These are phyloP conservation scores for Leucozona laternaria DNA, from an alignment of 2,888 invertebrate species.

Conservation along the genomic window DNA sequence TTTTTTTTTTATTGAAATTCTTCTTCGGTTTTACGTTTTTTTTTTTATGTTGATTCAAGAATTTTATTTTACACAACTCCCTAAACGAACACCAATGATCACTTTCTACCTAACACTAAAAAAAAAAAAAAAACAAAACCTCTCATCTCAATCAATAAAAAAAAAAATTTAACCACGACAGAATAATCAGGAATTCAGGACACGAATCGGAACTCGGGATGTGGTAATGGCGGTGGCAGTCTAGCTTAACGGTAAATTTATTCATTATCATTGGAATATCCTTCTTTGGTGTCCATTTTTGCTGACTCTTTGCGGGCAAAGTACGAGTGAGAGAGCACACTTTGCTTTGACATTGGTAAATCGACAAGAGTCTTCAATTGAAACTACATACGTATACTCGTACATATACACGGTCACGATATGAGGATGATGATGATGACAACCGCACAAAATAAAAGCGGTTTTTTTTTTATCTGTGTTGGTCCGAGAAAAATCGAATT, in stretches of 20 bases:
- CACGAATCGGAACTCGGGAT: slow-evolving; percentile 40
- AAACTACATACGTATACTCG: too few species aligned
- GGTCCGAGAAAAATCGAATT: slow-evolving; percentile 35
- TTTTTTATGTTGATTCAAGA: neutral
- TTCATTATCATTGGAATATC: slow-evolving; percentile 26
- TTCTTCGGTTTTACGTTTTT: neutral
- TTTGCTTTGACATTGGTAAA: slow-evolving; percentile 31
- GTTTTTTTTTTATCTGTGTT: slow-evolving; percentile 1
- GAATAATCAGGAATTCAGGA: slow-evolving; percentile 47
- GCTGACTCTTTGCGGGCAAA: neutral
- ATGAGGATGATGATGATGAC: slow-evolving; percentile 7
- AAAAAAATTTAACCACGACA: neutral
- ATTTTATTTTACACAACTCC: neutral
- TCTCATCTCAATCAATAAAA: slow-evolving; percentile 1
- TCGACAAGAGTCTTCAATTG: slow-evolving; percentile 52
- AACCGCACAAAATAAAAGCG: slow-evolving; percentile 58
- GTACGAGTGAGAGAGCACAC: slow-evolving; percentile 5
- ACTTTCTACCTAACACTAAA: neutral
- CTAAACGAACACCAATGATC: slow-evolving; percentile 2
- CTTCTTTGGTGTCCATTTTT: slow-evolving; percentile 15
- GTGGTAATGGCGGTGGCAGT: slow-evolving; percentile 29
- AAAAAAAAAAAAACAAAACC: neutral
- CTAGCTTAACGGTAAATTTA: slow-evolving; percentile 27
- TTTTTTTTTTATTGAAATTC: neutral
- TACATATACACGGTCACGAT: neutral